phyloP scores from a whole-genome alignment of 2,888 invertebrate genomes.

The Tetragonula carbonaria region DNA sequence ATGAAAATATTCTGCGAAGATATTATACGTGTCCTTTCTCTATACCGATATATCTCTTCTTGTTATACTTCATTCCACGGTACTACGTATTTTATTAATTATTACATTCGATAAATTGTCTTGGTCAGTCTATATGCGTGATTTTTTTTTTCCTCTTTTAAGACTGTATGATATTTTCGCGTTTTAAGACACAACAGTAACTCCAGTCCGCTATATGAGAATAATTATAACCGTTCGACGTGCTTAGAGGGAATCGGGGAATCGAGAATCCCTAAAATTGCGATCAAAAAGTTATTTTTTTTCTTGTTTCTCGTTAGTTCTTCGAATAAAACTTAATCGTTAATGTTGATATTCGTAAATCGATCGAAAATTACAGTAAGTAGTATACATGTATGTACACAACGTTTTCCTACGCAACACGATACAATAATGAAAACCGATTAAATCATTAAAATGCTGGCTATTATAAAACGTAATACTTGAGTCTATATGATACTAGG shows the following conservation, averaged over 20 bases:
- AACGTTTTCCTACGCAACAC: neutral
- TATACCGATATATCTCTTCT: slow-evolving; percentile 11
- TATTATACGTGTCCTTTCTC: slow-evolving; percentile 24
- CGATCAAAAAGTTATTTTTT: slow-evolving; percentile 43
- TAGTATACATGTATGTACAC: neutral
- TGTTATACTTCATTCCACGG: neutral
- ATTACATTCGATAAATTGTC: slow-evolving; percentile 37
- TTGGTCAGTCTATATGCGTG: slow-evolving; percentile 54
- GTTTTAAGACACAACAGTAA: slow-evolving; percentile 48
- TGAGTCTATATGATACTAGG: slow-evolving; percentile 24
- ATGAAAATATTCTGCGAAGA: slow-evolving; percentile 55
- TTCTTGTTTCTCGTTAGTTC: slow-evolving; percentile 4
- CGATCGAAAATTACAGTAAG: slow-evolving; percentile 42
- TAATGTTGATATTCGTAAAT: slow-evolving; percentile 38
- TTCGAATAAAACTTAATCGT: slow-evolving; percentile 27
- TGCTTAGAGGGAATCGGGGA: slow-evolving; percentile 48
- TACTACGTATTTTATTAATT: slow-evolving; percentile 22
- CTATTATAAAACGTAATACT: slow-evolving; percentile 20
- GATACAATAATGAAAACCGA: slow-evolving; percentile 2
- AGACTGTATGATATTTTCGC: slow-evolving; percentile 53
- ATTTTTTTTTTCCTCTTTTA: slow-evolving; percentile 9
- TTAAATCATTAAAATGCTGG: slow-evolving; percentile 26
- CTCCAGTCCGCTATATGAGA: slow-evolving; percentile 29
- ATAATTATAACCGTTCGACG: slow-evolving; percentile 36
- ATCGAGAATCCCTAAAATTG: slow-evolving; percentile 51